A percentile compares a stretch with the other conserved stretches of the same genome.
Conservation (phyloP, 2,888 invertebrate species). For the Sipha maydis region DNA sequence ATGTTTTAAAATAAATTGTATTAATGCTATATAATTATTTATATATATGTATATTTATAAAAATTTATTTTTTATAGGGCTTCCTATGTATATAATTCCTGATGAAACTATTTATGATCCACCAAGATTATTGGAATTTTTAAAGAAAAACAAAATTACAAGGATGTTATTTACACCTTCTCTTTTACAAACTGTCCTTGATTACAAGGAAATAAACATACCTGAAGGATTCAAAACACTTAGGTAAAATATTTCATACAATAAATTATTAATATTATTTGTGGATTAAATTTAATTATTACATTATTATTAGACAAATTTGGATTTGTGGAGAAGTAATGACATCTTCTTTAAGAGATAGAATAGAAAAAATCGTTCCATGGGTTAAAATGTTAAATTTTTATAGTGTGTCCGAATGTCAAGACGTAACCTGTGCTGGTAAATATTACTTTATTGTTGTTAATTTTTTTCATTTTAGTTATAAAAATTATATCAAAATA, state of each 20-base stretch:
- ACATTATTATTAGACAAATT: constrained; percentile 64
- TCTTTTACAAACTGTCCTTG: constrained; percentile 65
- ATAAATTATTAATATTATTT: constrained; percentile 2
- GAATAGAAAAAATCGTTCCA: constrained; percentile 64
- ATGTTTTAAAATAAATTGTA: too few species aligned
- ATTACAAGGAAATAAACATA: constrained; percentile 63
- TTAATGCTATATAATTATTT: too few species aligned
- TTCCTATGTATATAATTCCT: constrained; percentile 65
- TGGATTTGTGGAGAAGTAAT: constrained; percentile 66
- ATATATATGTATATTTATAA: background rate
- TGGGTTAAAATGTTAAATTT: constrained; percentile 65
- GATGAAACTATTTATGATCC: constrained; percentile 66
- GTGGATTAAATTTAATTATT: constrained; percentile 3
- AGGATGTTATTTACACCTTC: constrained; percentile 66
- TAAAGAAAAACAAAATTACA: constrained; percentile 64
- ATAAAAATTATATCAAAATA: background rate
- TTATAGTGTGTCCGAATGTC: constrained; percentile 66
- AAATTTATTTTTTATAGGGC: constrained; percentile 62
- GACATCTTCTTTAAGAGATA: constrained; percentile 64
- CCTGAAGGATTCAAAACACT: constrained; percentile 60
- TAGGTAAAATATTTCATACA: constrained; percentile 45
- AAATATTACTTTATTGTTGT: constrained; percentile 15
- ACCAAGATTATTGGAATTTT: constrained; percentile 64
- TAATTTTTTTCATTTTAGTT: too few species aligned
- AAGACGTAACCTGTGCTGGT: constrained; percentile 65